Conservation (phyloP, 1,140 invertebrate species). For the Hypsibius dujardini region DNA sequence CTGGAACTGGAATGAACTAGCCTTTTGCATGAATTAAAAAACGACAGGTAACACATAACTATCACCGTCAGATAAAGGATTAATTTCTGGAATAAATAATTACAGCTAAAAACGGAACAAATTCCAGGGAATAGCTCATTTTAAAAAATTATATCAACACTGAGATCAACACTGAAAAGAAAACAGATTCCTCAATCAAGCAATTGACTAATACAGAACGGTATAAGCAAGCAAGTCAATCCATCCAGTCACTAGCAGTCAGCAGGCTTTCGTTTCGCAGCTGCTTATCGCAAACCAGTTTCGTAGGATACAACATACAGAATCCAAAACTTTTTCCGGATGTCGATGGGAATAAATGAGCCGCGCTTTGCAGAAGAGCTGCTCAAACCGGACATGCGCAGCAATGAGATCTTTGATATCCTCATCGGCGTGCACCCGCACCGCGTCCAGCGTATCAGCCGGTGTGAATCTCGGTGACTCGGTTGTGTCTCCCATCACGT, state of each 20-base stretch:
- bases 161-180: not conserved
- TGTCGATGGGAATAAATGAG: conserved; percentile 5
- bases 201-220: too few relatives aligned
- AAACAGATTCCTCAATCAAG: too few relatives aligned
- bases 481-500: not conserved
- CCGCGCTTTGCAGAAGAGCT: not conserved
- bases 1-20: too few relatives aligned
- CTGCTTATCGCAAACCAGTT: too few relatives aligned
- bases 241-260: too few relatives aligned
- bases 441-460: not conserved
- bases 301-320: not conserved
- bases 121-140: not conserved
- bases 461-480: not conserved
- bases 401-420: not conserved
- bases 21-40: too few relatives aligned
- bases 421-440: not conserved
- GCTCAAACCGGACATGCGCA: not conserved
- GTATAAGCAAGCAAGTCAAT: too few relatives aligned
- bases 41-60: too few relatives aligned
- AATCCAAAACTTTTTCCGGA: not conserved
- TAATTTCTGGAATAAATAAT: too few relatives aligned
- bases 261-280: too few relatives aligned
- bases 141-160: not conserved
- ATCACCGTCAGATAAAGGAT: too few relatives aligned
- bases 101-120: not conserved